Evolutionary conservation across 2,113 vertebrate species (phyloP).

Genomic region (Nicator chloris): DNA sequence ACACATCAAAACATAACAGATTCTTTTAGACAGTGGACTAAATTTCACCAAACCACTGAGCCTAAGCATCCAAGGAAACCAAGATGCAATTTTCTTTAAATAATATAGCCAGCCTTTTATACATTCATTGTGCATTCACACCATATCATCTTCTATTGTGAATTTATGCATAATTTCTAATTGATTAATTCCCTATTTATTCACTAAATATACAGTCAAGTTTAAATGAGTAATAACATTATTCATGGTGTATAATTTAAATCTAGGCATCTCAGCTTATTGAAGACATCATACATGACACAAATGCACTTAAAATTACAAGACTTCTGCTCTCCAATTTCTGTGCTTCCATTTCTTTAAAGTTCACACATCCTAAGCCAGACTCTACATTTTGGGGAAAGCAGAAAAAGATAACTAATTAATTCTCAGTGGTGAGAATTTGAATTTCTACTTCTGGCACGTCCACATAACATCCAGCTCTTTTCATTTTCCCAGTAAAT

Average conservation of each 20-base stretch:
- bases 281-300: neutral
- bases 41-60: neutral
- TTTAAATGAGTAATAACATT: neutral
- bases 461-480: neutral
- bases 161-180: neutral
- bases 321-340: neutral
- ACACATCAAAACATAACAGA: neutral
- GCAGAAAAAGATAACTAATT: neutral
- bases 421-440: neutral
- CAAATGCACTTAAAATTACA: neutral
- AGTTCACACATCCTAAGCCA: neutral
- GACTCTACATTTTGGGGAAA: neutral
- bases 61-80: neutral
- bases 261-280: neutral
- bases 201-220: neutral
- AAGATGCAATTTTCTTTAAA: neutral
- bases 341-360: neutral
- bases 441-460: neutral
- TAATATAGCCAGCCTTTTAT: neutral
- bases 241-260: neutral
- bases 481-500: neutral
- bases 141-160: neutral
- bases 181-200: neutral
- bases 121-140: neutral
- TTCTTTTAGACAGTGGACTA: neutral